A percentile compares a stretch with the other conserved stretches of the same genome.
Conservation (phyloP, 92 coral and sea anemone species). For the Parazoanthus darwini region DNA sequence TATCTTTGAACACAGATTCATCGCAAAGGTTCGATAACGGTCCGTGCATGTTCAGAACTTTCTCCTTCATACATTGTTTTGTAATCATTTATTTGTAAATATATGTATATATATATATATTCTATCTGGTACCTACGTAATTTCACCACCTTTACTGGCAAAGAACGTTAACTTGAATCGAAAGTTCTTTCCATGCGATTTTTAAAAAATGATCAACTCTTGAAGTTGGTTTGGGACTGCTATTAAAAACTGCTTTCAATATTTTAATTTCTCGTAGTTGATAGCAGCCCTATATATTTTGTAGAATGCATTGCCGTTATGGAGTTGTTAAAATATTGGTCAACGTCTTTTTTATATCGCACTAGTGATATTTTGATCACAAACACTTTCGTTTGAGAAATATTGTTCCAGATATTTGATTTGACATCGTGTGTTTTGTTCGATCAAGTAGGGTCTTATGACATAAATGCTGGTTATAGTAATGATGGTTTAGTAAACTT, state of each 20-base stretch:
- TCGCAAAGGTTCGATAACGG: no score
- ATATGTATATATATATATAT: background rate
- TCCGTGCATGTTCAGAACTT: background rate
- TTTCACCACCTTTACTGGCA: background rate
- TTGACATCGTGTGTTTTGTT: slow-evolving; percentile 26
- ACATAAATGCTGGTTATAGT: background rate
- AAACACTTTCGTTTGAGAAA: slow-evolving; percentile 11
- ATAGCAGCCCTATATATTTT: background rate
- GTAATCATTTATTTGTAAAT: background rate
- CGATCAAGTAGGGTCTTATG: slow-evolving; percentile 7
- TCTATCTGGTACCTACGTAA: background rate
- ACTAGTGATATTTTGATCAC: background rate
- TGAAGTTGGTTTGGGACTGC: background rate
- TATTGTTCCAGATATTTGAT: slow-evolving; percentile 34
- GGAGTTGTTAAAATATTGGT: background rate
- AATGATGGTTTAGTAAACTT: background rate
- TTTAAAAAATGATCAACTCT: no score
- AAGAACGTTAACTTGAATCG: background rate
- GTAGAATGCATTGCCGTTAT: background rate
- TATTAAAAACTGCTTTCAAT: background rate
- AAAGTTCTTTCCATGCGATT: background rate
- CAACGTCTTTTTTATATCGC: background rate
- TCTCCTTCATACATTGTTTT: background rate
- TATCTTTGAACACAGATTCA: no score
- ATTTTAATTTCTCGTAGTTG: background rate